Base-by-base conservation (phyloP, 2,797 vertebrate species). In the Oceanodroma leucorhoa region DNA sequence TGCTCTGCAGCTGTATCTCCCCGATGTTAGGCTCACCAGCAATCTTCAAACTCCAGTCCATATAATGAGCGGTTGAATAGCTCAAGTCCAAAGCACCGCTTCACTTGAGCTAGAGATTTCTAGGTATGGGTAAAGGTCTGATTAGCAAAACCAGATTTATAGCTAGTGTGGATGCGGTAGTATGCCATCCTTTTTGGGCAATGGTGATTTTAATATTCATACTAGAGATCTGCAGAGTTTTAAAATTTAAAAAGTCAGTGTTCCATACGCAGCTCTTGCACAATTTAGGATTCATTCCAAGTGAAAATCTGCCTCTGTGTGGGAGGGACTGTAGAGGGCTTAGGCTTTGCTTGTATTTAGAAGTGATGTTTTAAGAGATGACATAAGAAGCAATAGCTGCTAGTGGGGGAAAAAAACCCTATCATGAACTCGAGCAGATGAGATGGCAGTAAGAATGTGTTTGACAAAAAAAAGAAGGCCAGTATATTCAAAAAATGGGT, bases 361-460 rank as follows among this genome's bases (percentile, higher is more conserved):
- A 86, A 72, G 5, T 27, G 12, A 13, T 46, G 27, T 29, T 78
- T 83, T 71, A 27, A 70, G 17, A 86, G 21, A 11, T 14, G 7
- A 21, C 7, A 14, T 34, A 48, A 82, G 54, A 72, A 87, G 12
- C 20, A 45, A 32, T 34, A 82, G 2, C 6, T 75, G 26, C 21
- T 46, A 4, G 1, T 16, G 10, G 3, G 1, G 0, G 12, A 7
- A 18, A 29, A 45, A n/a, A 48, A 6, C 1, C 1, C 5, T 78
- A 20, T 75, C 32, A 38, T 55, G 38, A 76, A 23, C 34, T 48
- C 0, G 0, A 58, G 17, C 6, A 53, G 14, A 54, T 32, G 18
- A 88, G 18, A 46, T 38, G 14, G 27, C 11, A 50, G 6, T 34
- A 60, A 45, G 11, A 48, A 75, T 15, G 4, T 58, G 10, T 36